Percentiles rank a stretch among this genome's conserved stretches.
Conservation (phyloP, 2,888 invertebrate species). For the Horisme vitalbata region DNA sequence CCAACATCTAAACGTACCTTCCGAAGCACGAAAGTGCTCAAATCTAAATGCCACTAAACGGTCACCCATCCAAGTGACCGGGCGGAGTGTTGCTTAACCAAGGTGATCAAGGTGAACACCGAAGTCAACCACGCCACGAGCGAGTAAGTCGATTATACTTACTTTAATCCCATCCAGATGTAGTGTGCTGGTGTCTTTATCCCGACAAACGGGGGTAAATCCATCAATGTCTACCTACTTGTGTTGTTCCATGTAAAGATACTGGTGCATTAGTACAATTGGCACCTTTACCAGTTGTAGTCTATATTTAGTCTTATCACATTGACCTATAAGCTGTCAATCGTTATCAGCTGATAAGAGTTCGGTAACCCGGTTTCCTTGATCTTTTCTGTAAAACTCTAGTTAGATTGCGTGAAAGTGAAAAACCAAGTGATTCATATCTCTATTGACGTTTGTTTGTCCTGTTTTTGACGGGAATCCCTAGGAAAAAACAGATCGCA, state of each 20-base stretch:
- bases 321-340: slow-evolving; percentile 20
- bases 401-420: background rate
- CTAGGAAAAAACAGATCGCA: no score
- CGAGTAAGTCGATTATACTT: no score
- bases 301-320: slow-evolving; percentile 16
- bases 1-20: no score
- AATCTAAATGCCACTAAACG: no score
- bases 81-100: no score
- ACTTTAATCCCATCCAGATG: no score
- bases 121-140: no score
- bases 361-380: slow-evolving; percentile 23
- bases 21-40: no score
- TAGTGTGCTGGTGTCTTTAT: slow-evolving; percentile 1
- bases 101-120: no score
- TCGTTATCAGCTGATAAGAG: slow-evolving; percentile 14
- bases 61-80: no score
- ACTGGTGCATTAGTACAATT: slow-evolving; percentile 12
- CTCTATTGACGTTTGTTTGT: background rate
- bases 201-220: slow-evolving; percentile 9
- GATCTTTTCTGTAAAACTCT: slow-evolving; percentile 13
- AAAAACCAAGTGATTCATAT: background rate
- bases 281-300: slow-evolving; percentile 12
- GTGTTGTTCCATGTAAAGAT: slow-evolving; percentile 13
- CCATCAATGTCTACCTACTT: slow-evolving; percentile 18
- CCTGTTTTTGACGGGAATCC: background rate